Evolutionary conservation across 2,888 invertebrate species (phyloP).

Genomic region (Catocala fraxini): DNA sequence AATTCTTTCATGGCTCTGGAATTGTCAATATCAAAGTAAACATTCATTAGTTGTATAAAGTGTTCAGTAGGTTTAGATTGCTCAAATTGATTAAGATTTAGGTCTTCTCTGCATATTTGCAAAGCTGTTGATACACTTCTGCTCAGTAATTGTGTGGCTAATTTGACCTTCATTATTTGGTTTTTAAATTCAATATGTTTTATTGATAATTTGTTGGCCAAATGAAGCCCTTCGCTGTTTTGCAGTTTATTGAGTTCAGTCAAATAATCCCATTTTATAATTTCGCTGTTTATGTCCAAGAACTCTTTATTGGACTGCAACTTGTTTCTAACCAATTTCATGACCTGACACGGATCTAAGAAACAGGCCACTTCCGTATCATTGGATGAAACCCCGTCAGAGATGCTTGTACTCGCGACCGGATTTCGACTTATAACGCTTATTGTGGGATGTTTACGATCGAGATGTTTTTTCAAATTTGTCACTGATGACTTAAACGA

Average conservation of each 20-base stretch:
- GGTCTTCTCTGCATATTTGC: constrained; percentile 3
- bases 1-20: constrained; percentile 1
- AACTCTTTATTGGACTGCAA: constrained; percentile 9
- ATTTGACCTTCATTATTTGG: constrained; percentile 15
- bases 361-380: constrained; percentile 22
- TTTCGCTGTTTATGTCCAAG: background rate
- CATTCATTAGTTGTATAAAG: constrained; percentile 17
- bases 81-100: background rate
- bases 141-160: constrained; percentile 17
- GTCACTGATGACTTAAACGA: background rate
- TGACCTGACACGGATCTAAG: constrained; percentile 26
- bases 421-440: too few species aligned
- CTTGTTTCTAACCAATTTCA: constrained; percentile 26
- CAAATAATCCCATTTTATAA: constrained; percentile 9
- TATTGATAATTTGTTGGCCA: constrained; percentile 5
- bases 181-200: constrained; percentile 3
- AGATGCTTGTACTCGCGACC: too few species aligned
- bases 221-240: background rate
- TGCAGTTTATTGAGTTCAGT: background rate
- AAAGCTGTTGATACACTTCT: constrained; percentile 7
- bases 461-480: background rate
- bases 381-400: constrained; percentile 7
- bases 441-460: background rate
- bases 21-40: constrained; percentile 14
- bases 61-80: constrained; percentile 6